Conservation (phyloP, 2,888 invertebrate genomes). For the Choreutis nemorana region DNA sequence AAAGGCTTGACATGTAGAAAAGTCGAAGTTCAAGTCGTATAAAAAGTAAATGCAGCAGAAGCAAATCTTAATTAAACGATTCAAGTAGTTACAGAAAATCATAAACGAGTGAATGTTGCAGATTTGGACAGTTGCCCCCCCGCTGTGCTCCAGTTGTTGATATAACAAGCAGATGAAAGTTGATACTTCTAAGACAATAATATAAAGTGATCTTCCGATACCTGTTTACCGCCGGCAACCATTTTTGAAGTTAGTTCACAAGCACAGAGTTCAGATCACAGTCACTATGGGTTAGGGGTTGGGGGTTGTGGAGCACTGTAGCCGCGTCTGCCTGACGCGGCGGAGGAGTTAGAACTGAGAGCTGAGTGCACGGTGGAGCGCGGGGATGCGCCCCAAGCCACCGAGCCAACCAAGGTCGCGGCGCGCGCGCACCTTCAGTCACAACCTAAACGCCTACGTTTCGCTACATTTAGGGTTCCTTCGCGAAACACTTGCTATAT, state of each 20-base stretch:
- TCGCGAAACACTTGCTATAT: constrained; percentile 4
- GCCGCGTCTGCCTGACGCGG: constrained; percentile 62
- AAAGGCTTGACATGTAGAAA: too few relatives aligned
- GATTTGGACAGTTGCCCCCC: too few relatives aligned
- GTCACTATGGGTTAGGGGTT: constrained; percentile 19
- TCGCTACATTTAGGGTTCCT: constrained; percentile 15
- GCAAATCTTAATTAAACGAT: too few relatives aligned
- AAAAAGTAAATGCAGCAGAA: too few relatives aligned
- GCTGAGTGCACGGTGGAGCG: constrained; percentile 17
- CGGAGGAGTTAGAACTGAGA: constrained; percentile 58
- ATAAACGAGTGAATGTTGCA: too few relatives aligned
- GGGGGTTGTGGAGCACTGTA: constrained; percentile 26
- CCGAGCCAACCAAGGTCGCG: constrained; percentile 16
- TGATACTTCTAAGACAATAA: too few relatives aligned
- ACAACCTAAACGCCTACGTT: constrained; percentile 17
- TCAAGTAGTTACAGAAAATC: too few relatives aligned
- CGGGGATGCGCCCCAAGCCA: constrained; percentile 25
- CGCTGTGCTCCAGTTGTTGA: too few relatives aligned
- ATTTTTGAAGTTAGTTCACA: constrained; percentile 39
- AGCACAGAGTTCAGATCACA: constrained; percentile 44
- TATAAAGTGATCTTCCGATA: too few relatives aligned
- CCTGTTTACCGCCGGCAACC: constrained; percentile 66
- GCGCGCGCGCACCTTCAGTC: constrained; percentile 4
- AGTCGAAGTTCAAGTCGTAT: too few relatives aligned
- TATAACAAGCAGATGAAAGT: too few relatives aligned